phyloP scores from a whole-genome alignment of 2,113 vertebrate genomes.

The Polypterus senegalus region DNA sequence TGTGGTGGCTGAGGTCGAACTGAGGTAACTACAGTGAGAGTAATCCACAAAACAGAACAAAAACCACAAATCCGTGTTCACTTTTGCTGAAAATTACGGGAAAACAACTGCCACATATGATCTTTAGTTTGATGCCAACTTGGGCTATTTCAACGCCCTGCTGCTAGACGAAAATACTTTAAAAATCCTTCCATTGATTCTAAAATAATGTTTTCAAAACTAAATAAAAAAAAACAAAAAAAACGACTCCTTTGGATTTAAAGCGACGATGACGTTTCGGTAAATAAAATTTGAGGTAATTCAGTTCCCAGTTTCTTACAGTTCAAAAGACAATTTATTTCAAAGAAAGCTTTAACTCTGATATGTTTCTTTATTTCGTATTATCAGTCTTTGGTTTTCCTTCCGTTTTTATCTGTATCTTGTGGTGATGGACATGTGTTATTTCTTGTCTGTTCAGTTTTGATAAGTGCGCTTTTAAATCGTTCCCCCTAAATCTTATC shows the following conservation, averaged over 20 bases:
- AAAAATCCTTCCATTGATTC: constrained; percentile 11
- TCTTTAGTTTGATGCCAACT: too few relatives aligned
- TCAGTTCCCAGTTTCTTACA: constrained; percentile 29
- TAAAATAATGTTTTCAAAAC: background rate
- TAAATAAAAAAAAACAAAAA: constrained; percentile 3
- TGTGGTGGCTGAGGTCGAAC: constrained; percentile 51
- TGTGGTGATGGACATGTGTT: too few relatives aligned
- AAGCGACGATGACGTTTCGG: constrained; percentile 32
- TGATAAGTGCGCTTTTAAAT: too few relatives aligned
- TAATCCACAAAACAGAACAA: constrained; percentile 38
- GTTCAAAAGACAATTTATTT: constrained; percentile 16
- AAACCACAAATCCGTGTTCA: too few relatives aligned
- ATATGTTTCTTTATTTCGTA: constrained; percentile 20
- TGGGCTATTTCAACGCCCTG: constrained; percentile 21
- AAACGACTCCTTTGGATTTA: constrained; percentile 44
- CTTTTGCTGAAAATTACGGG: too few relatives aligned
- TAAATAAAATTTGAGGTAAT: constrained; percentile 51
- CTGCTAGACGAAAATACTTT: constrained; percentile 3
- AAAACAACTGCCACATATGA: too few relatives aligned
- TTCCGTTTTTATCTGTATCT: constrained; percentile 15
- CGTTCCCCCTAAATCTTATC: too few relatives aligned
- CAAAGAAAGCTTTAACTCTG: constrained; percentile 25
- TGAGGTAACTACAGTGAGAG: constrained; percentile 44
- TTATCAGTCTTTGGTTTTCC: constrained; percentile 50
- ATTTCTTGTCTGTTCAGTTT: too few relatives aligned